phyloP scores from a whole-genome alignment of 2,888 invertebrate species.

The Caenorhabditis wallacei region DNA sequence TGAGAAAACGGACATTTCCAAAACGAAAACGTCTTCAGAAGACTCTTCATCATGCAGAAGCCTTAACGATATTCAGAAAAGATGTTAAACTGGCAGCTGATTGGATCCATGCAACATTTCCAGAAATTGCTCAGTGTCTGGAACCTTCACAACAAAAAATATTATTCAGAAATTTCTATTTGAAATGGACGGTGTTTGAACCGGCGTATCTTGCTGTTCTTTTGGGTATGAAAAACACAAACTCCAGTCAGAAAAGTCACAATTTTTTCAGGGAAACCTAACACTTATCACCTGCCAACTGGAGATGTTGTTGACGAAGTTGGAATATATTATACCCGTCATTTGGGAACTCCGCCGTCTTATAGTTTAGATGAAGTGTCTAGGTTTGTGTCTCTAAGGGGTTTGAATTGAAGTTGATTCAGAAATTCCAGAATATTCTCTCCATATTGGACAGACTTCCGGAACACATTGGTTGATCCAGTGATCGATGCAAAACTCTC shows the following conservation, averaged over 20 bases:
- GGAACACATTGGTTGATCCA: slow-evolving; percentile 50
- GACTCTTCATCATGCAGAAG: slow-evolving; percentile 51
- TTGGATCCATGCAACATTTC: slow-evolving; percentile 43
- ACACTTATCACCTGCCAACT: slow-evolving; percentile 56
- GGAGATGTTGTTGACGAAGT: slow-evolving; percentile 58
- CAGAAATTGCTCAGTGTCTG: slow-evolving; percentile 14
- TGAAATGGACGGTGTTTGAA: slow-evolving; percentile 58
- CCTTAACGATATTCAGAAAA: slow-evolving; percentile 45
- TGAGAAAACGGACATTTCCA: slow-evolving; percentile 32
- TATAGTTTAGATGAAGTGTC: slow-evolving; percentile 48
- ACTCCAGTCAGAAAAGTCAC: neutral
- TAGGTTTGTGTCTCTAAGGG: slow-evolving; percentile 28
- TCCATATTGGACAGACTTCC: slow-evolving; percentile 57
- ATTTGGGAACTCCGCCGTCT: slow-evolving; percentile 34
- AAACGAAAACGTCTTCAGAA: neutral
- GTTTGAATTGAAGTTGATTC: neutral
- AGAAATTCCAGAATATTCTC: slow-evolving; percentile 46
- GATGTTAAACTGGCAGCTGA: slow-evolving; percentile 47
- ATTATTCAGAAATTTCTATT: slow-evolving; percentile 51
- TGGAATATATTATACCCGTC: slow-evolving; percentile 52
- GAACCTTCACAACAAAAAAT: slow-evolving; percentile 28
- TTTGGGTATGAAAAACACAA: slow-evolving; percentile 19
- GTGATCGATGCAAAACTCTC: slow-evolving; percentile 46
- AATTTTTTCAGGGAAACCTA: slow-evolving; percentile 49
- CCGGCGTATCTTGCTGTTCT: slow-evolving; percentile 49